These are phyloP conservation scores for Sarcophaga caerulescens DNA, from an alignment of 2,888 invertebrate species.

Conservation along the genomic window DNA sequence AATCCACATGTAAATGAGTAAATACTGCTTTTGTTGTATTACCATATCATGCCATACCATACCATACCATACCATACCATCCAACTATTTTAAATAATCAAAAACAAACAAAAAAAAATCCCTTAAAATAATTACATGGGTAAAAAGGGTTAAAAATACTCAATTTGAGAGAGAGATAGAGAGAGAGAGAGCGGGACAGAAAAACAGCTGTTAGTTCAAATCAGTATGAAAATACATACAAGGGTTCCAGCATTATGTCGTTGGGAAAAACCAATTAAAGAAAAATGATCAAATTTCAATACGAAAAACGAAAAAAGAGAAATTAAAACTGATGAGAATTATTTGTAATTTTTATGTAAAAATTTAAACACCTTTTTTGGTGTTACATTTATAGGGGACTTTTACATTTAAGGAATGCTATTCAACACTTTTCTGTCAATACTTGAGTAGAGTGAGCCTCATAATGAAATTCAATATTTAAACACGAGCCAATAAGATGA, in stretches of 20 bases:
- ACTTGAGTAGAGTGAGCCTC: not conserved
- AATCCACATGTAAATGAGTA: slow-evolving; percentile 26
- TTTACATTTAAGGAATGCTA: not conserved
- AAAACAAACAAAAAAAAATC: too few relatives aligned
- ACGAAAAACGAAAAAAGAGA: not conserved
- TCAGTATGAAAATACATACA: not conserved
- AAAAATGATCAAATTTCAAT: slow-evolving; percentile 25
- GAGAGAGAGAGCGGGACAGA: not conserved
- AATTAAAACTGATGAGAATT: not conserved
- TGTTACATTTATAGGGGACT: not conserved
- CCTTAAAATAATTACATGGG: not conserved
- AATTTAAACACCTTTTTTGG: slow-evolving; percentile 10
- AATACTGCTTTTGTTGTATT: not conserved
- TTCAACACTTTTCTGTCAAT: not conserved
- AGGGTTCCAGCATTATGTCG: too few relatives aligned
- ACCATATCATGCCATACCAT: too few relatives aligned
- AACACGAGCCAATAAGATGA: slow-evolving; percentile 4
- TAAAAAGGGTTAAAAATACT: slow-evolving; percentile 29
- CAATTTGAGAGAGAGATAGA: not conserved
- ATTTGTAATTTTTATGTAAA: slow-evolving; percentile 20
- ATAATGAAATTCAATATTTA: slow-evolving; percentile 10
- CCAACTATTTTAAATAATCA: too few relatives aligned
- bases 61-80: too few relatives aligned
- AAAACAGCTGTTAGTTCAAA: slow-evolving; percentile 31
- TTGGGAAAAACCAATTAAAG: not conserved